Base-by-base conservation (phyloP, 2,888 invertebrate species). In the Opisthograptis luteolata region DNA sequence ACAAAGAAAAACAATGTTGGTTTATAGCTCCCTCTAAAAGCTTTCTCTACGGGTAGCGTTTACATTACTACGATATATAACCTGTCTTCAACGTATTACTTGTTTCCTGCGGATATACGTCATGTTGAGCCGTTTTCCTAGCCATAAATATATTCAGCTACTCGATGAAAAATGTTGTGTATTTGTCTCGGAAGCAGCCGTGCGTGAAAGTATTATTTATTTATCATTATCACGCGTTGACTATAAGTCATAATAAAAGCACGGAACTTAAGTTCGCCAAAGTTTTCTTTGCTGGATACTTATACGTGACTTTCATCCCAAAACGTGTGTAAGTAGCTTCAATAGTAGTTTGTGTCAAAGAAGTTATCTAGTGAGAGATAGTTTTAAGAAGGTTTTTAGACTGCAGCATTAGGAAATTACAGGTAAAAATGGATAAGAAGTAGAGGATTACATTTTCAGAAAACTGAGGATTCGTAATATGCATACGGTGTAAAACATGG, bases 31-130 rank as follows among this genome's bases (percentile, higher is more conserved):
- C 47, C 68, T 68, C 70, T 72, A 68, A 76, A 76, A 73, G 78
- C 76, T 76, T 75, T 71, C 67, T 58, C 66, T 67, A 68, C 70
- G 68, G 75, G 74, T 69, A 71, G 70, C 70, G 70, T 68, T 71
- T 70, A 70, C 66, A 70, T 78, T 76, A 70, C 72, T 66, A 70
- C 74, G 64, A 80, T 78, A 79, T 78, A 79, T 79, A 78, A 75
- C 78, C 73, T 72, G 76, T 70, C 78, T 78, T 69, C 77, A 69
- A 62, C 70, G 68, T 75, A 76, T 77, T 73, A 76, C 76, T 75
- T 71, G 73, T 76, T 82, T 81, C 78, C 79, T 72, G 64, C 59
- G 68, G 72, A 59, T 72, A 83, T 79, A 79, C 70, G 70, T 84
- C 79, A 79, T 76, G 76, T 73, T 70, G 73, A 69, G 71, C 72